Evolutionary conservation across 2,888 invertebrate genomes (phyloP).

Genomic region (Formica aserva): DNA sequence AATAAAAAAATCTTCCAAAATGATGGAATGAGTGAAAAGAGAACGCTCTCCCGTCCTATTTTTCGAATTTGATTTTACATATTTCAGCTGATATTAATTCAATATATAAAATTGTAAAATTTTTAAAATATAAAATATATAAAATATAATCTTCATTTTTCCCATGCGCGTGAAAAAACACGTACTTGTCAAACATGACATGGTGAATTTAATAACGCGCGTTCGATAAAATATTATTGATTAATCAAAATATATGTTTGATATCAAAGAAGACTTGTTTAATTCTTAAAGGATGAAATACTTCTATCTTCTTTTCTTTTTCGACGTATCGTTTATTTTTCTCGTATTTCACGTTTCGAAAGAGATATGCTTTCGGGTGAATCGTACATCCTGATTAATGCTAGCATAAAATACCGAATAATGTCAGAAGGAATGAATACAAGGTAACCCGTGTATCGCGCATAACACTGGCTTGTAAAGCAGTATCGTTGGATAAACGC

Average conservation of each 20-base stretch:
- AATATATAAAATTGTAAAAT: neutral
- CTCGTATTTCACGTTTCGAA: neutral
- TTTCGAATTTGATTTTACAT: neutral
- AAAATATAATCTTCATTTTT: neutral
- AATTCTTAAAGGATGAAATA: neutral
- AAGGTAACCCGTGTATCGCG: neutral
- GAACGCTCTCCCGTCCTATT: neutral
- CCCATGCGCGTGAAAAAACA: neutral
- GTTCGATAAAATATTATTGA: neutral
- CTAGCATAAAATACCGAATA: slow-evolving; percentile 21
- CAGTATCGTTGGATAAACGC: slow-evolving; percentile 35
- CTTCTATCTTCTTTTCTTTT: neutral
- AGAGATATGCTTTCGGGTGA: neutral
- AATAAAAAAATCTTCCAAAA: neutral
- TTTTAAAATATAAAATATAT: neutral
- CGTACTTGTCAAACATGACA: neutral
- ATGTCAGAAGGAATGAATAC: slow-evolving; percentile 22
- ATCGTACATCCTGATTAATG: slow-evolving; percentile 20
- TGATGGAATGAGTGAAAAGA: neutral
- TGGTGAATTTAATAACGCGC: neutral
- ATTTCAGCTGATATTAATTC: slow-evolving; percentile 7
- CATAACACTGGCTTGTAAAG: slow-evolving; percentile 34
- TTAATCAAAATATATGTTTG: neutral
- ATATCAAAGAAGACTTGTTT: neutral
- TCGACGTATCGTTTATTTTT: neutral